phyloP scores from a whole-genome alignment of 1,140 invertebrate genomes.

The Tigriopus japonicus region DNA sequence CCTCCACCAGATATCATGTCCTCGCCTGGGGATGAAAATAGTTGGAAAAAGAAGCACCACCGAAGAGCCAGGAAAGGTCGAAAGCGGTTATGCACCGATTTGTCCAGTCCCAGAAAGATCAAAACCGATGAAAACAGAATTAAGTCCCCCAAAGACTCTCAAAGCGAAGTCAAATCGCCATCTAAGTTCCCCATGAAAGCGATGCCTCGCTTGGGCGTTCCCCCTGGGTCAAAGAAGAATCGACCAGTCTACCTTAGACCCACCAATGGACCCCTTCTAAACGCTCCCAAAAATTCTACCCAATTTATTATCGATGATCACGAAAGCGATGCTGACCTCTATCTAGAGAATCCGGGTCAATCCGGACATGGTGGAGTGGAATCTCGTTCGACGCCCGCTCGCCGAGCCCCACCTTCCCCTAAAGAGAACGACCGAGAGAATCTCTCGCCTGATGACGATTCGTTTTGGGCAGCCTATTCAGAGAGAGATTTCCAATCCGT shows the following conservation, averaged over 20 bases:
- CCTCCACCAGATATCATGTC: too few relatives aligned
- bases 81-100: background rate
- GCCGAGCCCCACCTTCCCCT: background rate
- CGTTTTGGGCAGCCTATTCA: slow-evolving; percentile 9
- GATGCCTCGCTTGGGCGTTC: background rate
- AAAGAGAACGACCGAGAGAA: background rate
- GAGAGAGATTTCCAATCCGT: slow-evolving; percentile 13
- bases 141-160: too few relatives aligned
- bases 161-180: too few relatives aligned
- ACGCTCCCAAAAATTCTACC: slow-evolving; percentile 11
- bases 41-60: too few relatives aligned
- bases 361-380: background rate
- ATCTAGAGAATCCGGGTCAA: background rate
- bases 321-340: background rate
- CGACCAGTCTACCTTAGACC: background rate
- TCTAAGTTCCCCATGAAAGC: too few relatives aligned
- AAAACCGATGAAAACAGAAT: too few relatives aligned
- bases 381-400: background rate
- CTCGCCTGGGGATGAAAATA: too few relatives aligned
- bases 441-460: slow-evolving; percentile 9
- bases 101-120: too few relatives aligned
- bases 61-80: background rate
- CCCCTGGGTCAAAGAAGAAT: background rate
- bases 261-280: slow-evolving; percentile 3
- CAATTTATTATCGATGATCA: slow-evolving; percentile 15